These are phyloP conservation scores for Zaprionus taronus DNA, from an alignment of 1,140 invertebrate genomes.

Conservation along the genomic window DNA sequence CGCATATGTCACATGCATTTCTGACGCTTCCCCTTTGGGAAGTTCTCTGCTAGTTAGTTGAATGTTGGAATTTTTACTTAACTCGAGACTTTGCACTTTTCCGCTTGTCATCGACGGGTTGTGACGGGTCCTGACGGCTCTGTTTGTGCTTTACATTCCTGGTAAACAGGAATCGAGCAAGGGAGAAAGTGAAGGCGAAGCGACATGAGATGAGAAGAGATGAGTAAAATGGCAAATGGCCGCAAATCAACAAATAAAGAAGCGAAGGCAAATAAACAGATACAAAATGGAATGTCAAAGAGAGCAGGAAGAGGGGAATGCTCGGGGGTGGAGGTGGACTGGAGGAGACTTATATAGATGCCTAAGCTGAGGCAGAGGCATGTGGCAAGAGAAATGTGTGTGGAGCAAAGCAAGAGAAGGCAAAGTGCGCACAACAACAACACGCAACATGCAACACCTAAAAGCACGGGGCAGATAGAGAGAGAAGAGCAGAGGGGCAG, in stretches of 20 bases:
- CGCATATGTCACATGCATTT: constrained; percentile 5
- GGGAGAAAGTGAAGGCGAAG: not conserved
- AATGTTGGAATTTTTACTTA: not conserved
- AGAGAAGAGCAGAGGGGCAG: not conserved
- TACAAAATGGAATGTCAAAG: constrained; percentile 12
- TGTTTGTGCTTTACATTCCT: not conserved
- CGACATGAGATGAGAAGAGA: not conserved
- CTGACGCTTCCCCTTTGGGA: not conserved
- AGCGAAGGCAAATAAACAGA: constrained; percentile 39
- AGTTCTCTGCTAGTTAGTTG: not conserved
- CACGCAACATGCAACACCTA: constrained; percentile 43
- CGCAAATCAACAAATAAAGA: constrained; percentile 48
- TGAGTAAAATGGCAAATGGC: constrained; percentile 40
- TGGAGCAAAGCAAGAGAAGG: constrained; percentile 11
- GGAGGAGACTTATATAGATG: constrained; percentile 27
- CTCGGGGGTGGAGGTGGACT: not conserved
- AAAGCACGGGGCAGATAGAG: constrained; percentile 12
- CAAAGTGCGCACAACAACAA: constrained; percentile 41
- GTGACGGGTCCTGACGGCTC: too few species aligned
- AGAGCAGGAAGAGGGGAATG: not conserved
- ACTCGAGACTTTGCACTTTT: not conserved
- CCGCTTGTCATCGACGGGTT: not conserved
- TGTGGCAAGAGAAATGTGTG: not conserved
- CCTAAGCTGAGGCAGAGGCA: constrained; percentile 3
- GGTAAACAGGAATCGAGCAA: not conserved